These are phyloP conservation scores for Halesus radiatus DNA, from an alignment of 1,140 invertebrate species.

Conservation along the genomic window DNA sequence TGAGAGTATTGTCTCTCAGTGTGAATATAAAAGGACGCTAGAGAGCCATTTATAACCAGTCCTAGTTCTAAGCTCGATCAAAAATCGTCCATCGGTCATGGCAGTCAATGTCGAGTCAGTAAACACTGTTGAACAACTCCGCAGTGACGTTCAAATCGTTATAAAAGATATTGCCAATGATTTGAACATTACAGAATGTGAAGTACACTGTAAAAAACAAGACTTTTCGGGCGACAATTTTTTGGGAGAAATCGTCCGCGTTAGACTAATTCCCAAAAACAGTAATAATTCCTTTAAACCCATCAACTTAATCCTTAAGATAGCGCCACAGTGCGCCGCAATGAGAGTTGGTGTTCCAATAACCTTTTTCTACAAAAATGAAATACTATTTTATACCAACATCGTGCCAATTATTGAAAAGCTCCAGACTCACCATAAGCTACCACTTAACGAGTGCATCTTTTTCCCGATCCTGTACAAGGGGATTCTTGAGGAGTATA, in stretches of 20 bases:
- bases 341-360: background rate
- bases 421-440: background rate
- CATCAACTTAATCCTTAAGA: slow-evolving; percentile 1
- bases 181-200: background rate
- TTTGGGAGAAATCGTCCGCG: background rate
- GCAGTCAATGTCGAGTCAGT: too few species aligned
- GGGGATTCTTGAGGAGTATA: slow-evolving; percentile 59
- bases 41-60: too few species aligned
- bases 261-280: background rate
- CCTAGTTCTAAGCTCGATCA: too few species aligned
- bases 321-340: background rate
- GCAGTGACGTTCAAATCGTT: background rate
- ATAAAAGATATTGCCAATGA: background rate
- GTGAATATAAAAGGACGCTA: too few species aligned
- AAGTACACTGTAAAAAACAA: background rate
- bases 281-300: background rate
- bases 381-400: background rate
- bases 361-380: background rate
- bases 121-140: background rate
- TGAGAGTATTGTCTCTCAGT: too few species aligned
- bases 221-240: slow-evolving; percentile 14
- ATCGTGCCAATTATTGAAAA: background rate
- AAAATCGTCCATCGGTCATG: too few species aligned
- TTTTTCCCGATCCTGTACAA: slow-evolving; percentile 8
- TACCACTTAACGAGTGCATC: background rate